Base-by-base conservation (phyloP, 1,140 invertebrate genomes). In the Diprion similis region DNA sequence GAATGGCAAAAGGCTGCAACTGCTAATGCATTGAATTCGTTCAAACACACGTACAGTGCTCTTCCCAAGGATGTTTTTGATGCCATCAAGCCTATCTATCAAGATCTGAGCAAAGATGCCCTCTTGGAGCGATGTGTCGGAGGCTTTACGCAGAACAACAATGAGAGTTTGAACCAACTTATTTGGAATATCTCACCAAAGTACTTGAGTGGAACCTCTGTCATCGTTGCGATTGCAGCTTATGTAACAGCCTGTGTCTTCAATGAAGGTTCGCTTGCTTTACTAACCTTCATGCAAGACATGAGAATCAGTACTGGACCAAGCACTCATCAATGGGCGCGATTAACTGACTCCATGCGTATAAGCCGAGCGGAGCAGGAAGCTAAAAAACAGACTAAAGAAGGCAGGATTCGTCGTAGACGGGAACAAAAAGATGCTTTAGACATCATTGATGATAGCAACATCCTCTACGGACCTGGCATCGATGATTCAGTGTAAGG, bases 1-100 rank as follows among this genome's bases (percentile, higher is more conserved):
- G 75, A 76, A 47, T 86, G 78, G 78, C 77, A 79, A 45, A 77
- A 79, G 76, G 79, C 79, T 69, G 66, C 68, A 70, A 72, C 70
- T 71, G 71, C 72, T 51, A 70, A 76, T 75, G 46, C 68, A 11
- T 69, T 82, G 18, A 17, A 70, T 9, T 68, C 64, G 46, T 78
- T 77, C 72, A 76, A 75, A 75, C 76, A 75, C 51, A n/a, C n/a
- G 15, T n/a, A 51, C 9, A 15, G 15, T 51, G 37, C 67, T 17
- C 70, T 77, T 37, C 69, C 73, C 9, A 19, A n/a, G 48, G 67
- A 75, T 67, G 75, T 76, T 71, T 64, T 76, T 46, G 17, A 71
- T 70, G 75, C 75, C 11, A 78, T 79, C 9, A 76, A 78, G 51
- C 70, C 74, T 1, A 68, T 77, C 1, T 76, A 77, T 47, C 66